Conservation (phyloP, 2,797 vertebrate species). For the Clarias pachynema region DNA sequence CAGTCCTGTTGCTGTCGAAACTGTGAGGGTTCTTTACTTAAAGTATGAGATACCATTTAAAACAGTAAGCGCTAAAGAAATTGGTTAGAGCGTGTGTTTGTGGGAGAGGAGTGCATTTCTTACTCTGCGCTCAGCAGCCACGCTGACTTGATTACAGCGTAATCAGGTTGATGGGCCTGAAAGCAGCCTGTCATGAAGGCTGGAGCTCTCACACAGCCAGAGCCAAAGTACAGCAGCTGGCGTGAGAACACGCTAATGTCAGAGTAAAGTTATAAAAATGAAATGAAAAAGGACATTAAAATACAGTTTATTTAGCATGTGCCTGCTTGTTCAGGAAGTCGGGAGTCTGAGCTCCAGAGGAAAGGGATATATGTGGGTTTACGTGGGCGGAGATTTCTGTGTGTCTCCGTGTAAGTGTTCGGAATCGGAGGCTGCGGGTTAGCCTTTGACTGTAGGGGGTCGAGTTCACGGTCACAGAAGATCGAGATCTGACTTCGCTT, state of each 20-base stretch:
- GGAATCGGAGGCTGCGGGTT: conserved; percentile 3
- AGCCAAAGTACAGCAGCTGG: conserved; percentile 44
- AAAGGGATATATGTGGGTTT: conserved; percentile 60
- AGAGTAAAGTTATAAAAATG: conserved; percentile 57
- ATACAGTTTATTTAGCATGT: conserved; percentile 62
- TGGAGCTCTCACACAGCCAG: conserved; percentile 55
- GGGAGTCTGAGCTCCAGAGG: conserved; percentile 58
- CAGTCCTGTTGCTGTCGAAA: neutral
- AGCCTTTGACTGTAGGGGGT: conserved; percentile 14
- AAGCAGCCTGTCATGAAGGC: conserved; percentile 60
- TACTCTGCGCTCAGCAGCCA: conserved; percentile 14
- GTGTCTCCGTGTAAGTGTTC: conserved; percentile 23
- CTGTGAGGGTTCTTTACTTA: neutral
- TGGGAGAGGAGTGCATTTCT: neutral
- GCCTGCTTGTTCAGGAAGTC: conserved; percentile 69
- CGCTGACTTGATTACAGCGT: conserved; percentile 41
- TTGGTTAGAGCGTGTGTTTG: neutral
- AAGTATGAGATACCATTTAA: too few species aligned
- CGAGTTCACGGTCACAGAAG: conserved; percentile 52
- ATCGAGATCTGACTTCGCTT: conserved; percentile 41
- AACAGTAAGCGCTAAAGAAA: neutral
- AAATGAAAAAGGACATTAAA: conserved; percentile 52
- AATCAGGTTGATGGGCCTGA: conserved; percentile 53
- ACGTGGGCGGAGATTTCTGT: conserved; percentile 36
- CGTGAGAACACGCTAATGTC: conserved; percentile 51